Conservation (phyloP, 2,888 invertebrate genomes). For the Athripsodes cinereus region DNA sequence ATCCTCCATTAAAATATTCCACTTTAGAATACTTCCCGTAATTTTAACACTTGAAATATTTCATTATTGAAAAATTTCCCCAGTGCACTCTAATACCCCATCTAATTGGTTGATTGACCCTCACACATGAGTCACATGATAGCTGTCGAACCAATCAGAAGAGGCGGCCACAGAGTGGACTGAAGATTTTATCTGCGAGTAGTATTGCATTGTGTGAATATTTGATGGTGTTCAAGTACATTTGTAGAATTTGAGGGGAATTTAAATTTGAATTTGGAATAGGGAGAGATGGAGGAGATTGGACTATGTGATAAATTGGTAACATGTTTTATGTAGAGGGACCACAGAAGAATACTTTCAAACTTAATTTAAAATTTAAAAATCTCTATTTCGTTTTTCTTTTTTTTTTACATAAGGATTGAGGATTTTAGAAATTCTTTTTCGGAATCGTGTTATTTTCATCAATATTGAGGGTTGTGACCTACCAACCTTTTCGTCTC, state of each 20-base stretch:
- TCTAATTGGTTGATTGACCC: slow-evolving; percentile 23
- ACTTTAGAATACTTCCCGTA: neutral
- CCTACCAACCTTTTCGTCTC: no score
- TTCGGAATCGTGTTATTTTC: no score
- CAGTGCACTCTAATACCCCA: slow-evolving; percentile 5
- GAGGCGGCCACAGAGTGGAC: slow-evolving; percentile 20
- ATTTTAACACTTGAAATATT: neutral
- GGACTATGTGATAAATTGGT: neutral
- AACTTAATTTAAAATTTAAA: no score
- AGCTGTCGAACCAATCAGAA: slow-evolving; percentile 13
- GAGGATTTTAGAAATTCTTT: no score
- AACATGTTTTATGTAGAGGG: neutral
- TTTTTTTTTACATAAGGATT: no score
- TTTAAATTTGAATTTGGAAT: neutral
- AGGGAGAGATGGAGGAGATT: neutral
- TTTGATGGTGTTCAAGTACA: neutral
- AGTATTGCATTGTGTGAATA: neutral
- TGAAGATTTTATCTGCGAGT: slow-evolving; percentile 17
- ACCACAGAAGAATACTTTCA: no score
- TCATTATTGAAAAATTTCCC: neutral
- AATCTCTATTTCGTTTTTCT: no score
- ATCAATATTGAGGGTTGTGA: no score
- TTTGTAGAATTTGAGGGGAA: neutral
- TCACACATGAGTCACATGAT: neutral
- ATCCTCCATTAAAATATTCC: neutral